phyloP scores from a whole-genome alignment of 2,797 vertebrate species.

The Acrossocheilus wenchowensis region DNA sequence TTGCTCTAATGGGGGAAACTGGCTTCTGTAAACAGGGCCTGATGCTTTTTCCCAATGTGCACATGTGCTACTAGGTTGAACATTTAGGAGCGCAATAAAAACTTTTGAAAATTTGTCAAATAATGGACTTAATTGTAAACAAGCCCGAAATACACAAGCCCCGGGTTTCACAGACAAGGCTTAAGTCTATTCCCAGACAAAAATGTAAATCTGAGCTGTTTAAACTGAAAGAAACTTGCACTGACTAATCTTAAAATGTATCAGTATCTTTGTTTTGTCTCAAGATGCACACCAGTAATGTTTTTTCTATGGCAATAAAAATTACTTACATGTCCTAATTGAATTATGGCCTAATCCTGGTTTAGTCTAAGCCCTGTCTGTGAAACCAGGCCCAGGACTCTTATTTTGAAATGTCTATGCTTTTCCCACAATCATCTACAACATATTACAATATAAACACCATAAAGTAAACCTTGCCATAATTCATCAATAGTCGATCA shows the following conservation, averaged over 20 bases:
- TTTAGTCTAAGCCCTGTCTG: background rate
- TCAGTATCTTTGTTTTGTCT: background rate
- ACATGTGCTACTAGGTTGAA: too few species aligned
- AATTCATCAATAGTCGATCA: background rate
- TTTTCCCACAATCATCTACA: too few species aligned
- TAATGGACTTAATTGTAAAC: too few species aligned
- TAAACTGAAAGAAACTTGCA: background rate
- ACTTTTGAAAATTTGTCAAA: too few species aligned
- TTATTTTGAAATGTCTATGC: background rate
- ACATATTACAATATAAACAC: background rate
- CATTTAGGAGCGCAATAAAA: too few species aligned
- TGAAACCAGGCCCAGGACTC: background rate
- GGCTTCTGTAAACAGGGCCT: too few species aligned
- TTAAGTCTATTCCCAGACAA: background rate
- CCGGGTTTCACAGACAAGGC: background rate
- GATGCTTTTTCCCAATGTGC: too few species aligned
- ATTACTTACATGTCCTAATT: background rate
- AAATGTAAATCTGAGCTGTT: background rate
- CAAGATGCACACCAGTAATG: background rate
- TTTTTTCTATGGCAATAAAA: background rate
- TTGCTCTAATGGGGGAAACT: too few species aligned
- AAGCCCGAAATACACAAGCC: too few species aligned
- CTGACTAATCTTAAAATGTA: background rate
- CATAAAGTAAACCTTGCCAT: background rate
- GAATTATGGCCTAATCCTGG: background rate